Conservation (phyloP, 1,140 invertebrate genomes). For the Brachionus angularis region DNA sequence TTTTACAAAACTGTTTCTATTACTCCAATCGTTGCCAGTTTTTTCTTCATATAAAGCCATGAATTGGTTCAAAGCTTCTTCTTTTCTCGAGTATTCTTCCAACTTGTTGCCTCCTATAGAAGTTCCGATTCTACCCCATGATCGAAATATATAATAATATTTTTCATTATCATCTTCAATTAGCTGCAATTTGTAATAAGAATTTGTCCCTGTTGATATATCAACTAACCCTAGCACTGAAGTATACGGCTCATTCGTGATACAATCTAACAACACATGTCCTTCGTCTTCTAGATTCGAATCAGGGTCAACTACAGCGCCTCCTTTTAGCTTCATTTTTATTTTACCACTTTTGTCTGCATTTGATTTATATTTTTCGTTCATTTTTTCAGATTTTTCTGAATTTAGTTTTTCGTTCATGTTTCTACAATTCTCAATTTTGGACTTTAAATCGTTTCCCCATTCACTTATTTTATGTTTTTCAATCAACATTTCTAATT, state of each 20-base stretch:
- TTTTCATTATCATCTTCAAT: constrained; percentile 67
- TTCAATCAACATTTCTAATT: constrained; percentile 61
- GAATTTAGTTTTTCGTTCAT: constrained; percentile 12
- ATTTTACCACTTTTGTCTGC: constrained; percentile 50
- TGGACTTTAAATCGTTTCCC: constrained; percentile 37
- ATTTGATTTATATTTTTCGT: not conserved
- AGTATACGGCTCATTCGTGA: constrained; percentile 64
- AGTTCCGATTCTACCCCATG: constrained; percentile 94
- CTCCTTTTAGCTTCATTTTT: constrained; percentile 70
- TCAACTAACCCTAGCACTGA: constrained; percentile 78
- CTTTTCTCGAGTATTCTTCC: constrained; percentile 61
- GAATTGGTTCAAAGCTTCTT: constrained; percentile 62
- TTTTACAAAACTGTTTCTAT: constrained; percentile 71
- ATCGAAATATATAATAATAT: constrained; percentile 76
- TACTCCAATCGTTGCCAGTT: constrained; percentile 74
- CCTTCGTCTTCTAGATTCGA: constrained; percentile 72
- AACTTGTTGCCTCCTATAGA: constrained; percentile 75
- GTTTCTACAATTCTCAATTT: constrained; percentile 14
- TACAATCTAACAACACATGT: constrained; percentile 67
- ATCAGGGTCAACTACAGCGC: constrained; percentile 81
- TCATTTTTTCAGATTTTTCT: constrained; percentile 21
- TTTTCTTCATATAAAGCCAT: constrained; percentile 72
- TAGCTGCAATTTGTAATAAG: constrained; percentile 89
- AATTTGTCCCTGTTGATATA: constrained; percentile 79
- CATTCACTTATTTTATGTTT: constrained; percentile 45